Conservation (phyloP, 2,797 vertebrate genomes). For the Hemitrygon akajei region DNA sequence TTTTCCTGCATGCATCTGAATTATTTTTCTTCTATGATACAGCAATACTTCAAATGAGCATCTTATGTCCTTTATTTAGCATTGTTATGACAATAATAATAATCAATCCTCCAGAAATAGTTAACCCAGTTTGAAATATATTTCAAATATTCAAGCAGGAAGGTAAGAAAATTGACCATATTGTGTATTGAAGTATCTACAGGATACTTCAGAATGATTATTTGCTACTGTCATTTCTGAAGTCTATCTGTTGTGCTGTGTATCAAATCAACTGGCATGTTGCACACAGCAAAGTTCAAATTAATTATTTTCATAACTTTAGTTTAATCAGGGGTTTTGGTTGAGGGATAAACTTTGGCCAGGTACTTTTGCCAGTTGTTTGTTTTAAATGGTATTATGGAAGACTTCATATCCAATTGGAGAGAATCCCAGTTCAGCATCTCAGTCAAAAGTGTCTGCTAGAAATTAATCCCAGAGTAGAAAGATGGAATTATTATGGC, state of each 20-base stretch:
- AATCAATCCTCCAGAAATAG: neutral
- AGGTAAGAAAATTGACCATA: neutral
- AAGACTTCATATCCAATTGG: neutral
- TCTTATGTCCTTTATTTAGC: neutral
- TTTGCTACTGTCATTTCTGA: neutral
- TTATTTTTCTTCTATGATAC: neutral
- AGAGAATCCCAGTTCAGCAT: neutral
- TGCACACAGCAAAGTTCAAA: neutral
- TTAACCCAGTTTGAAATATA: neutral
- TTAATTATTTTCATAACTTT: neutral
- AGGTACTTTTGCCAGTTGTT: neutral
- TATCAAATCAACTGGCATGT: neutral
- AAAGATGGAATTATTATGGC: too few species aligned
- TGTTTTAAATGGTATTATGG: neutral
- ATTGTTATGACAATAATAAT: too few species aligned
- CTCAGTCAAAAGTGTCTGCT: neutral
- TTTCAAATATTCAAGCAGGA: neutral
- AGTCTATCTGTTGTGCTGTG: neutral
- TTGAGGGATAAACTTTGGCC: neutral
- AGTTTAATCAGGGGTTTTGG: neutral
- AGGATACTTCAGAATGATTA: neutral
- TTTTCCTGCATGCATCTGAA: neutral
- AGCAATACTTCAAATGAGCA: neutral
- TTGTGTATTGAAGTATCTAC: neutral
- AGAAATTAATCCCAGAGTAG: too few species aligned